Conservation (phyloP, 2,888 invertebrate genomes). For the Lasioglossum oenotherae region DNA sequence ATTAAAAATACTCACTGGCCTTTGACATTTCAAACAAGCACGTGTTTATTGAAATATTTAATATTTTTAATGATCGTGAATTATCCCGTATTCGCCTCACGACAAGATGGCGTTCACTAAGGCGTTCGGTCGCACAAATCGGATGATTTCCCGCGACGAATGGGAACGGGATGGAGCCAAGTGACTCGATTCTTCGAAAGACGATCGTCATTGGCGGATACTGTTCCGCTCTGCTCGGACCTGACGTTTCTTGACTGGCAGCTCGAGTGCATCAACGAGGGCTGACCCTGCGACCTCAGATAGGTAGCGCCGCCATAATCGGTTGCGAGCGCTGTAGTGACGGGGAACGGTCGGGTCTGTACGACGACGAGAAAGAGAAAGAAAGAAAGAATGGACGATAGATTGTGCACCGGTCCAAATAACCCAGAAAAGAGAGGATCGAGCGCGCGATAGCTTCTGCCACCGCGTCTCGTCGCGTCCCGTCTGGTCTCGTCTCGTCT, state of each 20-base stretch:
- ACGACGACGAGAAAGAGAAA: neutral
- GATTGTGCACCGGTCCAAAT: neutral
- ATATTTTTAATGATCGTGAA: too few relatives aligned
- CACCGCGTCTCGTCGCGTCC: neutral
- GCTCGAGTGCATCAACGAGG: neutral
- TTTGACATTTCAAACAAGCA: too few relatives aligned
- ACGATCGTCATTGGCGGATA: neutral
- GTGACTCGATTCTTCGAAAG: neutral
- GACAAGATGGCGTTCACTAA: too few relatives aligned
- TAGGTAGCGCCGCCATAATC: constrained; percentile 1
- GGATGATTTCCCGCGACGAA: neutral
- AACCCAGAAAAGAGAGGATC: neutral
- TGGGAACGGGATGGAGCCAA: neutral
- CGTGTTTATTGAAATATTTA: too few relatives aligned
- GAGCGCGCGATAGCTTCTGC: neutral
- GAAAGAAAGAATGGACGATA: neutral
- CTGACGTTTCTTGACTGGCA: neutral
- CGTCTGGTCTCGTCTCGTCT: neutral
- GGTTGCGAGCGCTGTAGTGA: neutral
- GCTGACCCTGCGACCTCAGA: constrained; percentile 8
- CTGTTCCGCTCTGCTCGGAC: neutral
- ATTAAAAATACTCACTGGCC: too few relatives aligned
- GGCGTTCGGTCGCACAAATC: neutral
- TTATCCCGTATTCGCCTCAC: too few relatives aligned
- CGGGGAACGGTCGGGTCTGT: neutral